These are phyloP conservation scores for Lymantria monacha DNA, from an alignment of 2,888 invertebrate genomes.

Conservation along the genomic window DNA sequence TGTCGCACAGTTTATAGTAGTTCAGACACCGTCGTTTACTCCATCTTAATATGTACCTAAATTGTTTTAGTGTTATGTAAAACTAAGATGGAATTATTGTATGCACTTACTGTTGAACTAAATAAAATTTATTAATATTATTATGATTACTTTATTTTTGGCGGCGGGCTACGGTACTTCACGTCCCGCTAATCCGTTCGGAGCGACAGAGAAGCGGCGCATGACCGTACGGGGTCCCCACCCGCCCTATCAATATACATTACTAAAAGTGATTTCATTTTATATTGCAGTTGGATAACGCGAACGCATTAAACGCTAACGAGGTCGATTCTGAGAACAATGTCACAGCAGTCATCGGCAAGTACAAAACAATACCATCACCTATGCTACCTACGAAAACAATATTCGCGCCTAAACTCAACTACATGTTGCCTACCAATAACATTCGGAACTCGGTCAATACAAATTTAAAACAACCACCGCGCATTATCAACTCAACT, in stretches of 20 bases:
- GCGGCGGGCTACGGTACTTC: too few species aligned
- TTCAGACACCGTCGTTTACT: too few species aligned
- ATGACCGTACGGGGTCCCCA: too few species aligned
- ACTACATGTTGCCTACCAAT: constrained; percentile 76
- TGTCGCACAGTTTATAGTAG: too few species aligned
- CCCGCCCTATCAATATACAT: not conserved
- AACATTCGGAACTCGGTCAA: constrained; percentile 68
- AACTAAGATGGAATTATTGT: too few species aligned
- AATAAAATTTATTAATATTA: too few species aligned
- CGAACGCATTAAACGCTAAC: constrained; percentile 63
- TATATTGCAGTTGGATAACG: constrained; percentile 66
- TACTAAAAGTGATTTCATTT: not conserved
- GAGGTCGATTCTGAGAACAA: constrained; percentile 72
- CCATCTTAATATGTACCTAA: too few species aligned
- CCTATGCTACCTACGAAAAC: constrained; percentile 71
- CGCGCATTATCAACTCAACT: constrained; percentile 52
- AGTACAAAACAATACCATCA: constrained; percentile 71
- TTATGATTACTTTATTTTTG: too few species aligned
- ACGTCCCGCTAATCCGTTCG: too few species aligned
- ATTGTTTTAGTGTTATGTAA: too few species aligned
- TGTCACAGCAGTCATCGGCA: constrained; percentile 70
- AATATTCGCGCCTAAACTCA: constrained; percentile 66
- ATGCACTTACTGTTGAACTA: too few species aligned
- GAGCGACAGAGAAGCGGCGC: too few species aligned
- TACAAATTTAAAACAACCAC: constrained; percentile 66